Evolutionary conservation across 2,113 vertebrate species (phyloP).

Genomic region (Vireo altiloquus): DNA sequence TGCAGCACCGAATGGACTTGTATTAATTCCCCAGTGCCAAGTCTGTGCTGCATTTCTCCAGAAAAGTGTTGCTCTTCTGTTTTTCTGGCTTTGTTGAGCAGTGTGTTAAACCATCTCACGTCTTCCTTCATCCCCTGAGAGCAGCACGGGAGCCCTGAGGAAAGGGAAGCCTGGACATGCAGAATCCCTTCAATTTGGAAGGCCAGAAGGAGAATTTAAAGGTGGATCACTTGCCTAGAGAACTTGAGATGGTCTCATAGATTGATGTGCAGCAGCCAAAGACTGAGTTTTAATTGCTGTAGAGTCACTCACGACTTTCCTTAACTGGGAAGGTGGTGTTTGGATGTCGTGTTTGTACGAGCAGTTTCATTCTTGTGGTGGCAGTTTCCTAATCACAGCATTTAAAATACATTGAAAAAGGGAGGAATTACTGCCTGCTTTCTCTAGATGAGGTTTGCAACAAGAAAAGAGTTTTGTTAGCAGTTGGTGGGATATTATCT

Average conservation of each 20-base stretch:
- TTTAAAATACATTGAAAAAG: neutral
- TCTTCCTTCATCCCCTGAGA: neutral
- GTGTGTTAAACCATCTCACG: neutral
- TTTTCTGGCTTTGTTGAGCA: neutral
- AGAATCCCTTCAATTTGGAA: neutral
- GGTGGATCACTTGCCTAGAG: neutral
- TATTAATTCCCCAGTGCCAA: neutral
- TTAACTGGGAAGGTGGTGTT: neutral
- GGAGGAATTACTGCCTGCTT: neutral
- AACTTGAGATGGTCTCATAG: neutral
- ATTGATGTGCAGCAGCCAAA: neutral
- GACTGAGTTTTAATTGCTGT: neutral
- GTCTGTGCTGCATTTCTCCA: neutral
- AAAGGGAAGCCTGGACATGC: neutral
- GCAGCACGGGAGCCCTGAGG: neutral
- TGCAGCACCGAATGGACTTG: accelerated
- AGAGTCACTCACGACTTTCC: neutral
- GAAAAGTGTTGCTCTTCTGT: neutral
- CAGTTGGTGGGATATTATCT: neutral
- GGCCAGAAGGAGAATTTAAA: neutral
- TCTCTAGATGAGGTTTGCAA: neutral
- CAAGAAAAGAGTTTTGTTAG: neutral
- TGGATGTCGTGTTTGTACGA: accelerated
- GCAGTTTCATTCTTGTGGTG: neutral
- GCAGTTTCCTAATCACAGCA: neutral